Base-by-base conservation (phyloP, 2,888 invertebrate species). In the Mesoligia furuncula region DNA sequence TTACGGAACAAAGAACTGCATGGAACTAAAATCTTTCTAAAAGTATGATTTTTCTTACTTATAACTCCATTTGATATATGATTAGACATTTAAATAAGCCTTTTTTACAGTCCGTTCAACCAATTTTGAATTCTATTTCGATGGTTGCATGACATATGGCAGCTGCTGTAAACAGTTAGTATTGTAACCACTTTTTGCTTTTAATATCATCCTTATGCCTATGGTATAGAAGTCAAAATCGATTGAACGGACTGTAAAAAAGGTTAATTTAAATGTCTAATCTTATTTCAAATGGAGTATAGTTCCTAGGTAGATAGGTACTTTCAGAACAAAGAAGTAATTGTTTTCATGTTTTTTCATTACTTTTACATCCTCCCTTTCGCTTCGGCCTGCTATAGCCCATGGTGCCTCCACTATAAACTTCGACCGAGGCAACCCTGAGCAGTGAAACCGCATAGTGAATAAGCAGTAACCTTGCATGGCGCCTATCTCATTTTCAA, bases 401-500 rank as follows among this genome's bases (percentile, higher is more conserved):
- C 27, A 51, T 39, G 64, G 36, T 65, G 20, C 24, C 51, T 62
- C 45, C 6, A 57, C 6, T 31, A 31, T 69, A 24, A 61, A 39
- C n/a, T 27, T 17, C 0, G 17, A n/a, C 39, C 15, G 75, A 17
- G 73, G 45, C 75, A 86, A 48, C 88, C 88, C 87, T 86, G 59
- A 39, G 48, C 15, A 74, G 24, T 69, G 36, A 65, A 65, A 66
- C 73, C 48, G 78, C 73, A 69, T 84, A 77, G 59, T 77, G 87
- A 77, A 71, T 75, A 76, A 71, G 62, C 62, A 76, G 71, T 69
- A 83, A 85, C 80, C 85, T 90, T 88, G 84, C 84, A 65, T 85
- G 86, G 81, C 80, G 79, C 89, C 85, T 85, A 87, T 83, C 76
- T 80, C 83, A 81, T 73, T 61, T 87, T 83, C 79, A 74, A 84